Conservation (phyloP, 1,140 invertebrate genomes). For the Drosophila funebris region DNA sequence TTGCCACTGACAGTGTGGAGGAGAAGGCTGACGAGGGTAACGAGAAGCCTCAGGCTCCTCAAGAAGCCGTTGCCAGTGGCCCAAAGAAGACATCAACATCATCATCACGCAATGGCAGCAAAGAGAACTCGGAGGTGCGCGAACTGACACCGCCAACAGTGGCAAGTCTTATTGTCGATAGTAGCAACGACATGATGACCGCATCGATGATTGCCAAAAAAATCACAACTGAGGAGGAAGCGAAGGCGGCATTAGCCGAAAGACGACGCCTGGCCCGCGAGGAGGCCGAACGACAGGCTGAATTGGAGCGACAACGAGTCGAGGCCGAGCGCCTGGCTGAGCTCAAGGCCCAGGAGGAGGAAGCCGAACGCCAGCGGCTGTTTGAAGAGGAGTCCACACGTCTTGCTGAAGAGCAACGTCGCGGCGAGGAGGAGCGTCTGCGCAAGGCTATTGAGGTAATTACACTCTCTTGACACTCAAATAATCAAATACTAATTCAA, state of each 20-base stretch:
- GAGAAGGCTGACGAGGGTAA: conserved; percentile 84
- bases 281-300: conserved; percentile 93
- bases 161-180: conserved; percentile 22
- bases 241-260: conserved; percentile 94
- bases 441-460: conserved; percentile 88
- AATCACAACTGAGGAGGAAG: conserved; percentile 94
- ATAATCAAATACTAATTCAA: neutral
- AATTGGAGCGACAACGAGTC: conserved; percentile 90
- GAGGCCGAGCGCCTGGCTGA: conserved; percentile 90
- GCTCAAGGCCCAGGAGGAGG: conserved; percentile 90
- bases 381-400: conserved; percentile 91
- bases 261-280: conserved; percentile 91
- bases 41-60: conserved; percentile 53
- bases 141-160: conserved; percentile 66
- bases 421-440: conserved; percentile 90
- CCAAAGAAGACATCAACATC: conserved; percentile 52
- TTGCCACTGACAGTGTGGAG: conserved; percentile 53
- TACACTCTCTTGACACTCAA: too few relatives aligned
- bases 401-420: conserved; percentile 88
- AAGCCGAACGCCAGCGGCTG: conserved; percentile 91
- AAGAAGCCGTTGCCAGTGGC: conserved; percentile 16
- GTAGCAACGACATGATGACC: conserved; percentile 70
- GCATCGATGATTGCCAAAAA: conserved; percentile 87
- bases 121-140: conserved; percentile 77
- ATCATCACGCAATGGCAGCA: conserved; percentile 66